These are phyloP conservation scores for Latheticus oryzae DNA, from an alignment of 2,888 invertebrate species.

Conservation along the genomic window DNA sequence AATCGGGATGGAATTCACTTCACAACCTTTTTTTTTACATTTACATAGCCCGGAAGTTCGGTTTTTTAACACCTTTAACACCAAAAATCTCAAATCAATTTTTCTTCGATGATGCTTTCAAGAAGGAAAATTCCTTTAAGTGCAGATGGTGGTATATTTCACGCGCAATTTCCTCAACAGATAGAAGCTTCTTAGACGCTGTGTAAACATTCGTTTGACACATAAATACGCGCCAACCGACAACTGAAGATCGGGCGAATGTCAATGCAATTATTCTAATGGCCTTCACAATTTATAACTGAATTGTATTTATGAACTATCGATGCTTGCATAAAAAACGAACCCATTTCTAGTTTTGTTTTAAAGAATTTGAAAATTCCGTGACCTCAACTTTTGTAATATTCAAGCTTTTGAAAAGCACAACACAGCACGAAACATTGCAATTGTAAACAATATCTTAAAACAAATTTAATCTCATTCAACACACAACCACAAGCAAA, in stretches of 20 bases:
- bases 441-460: slow-evolving; percentile 36
- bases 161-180: slow-evolving; percentile 41
- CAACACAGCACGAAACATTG: slow-evolving; percentile 33
- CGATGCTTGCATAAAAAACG: too few species aligned
- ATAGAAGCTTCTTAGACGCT: slow-evolving; percentile 34
- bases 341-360: too few species aligned
- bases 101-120: too few species aligned
- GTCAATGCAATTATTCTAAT: slow-evolving; percentile 36
- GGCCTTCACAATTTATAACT: too few species aligned
- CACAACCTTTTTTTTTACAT: too few species aligned
- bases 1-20: too few species aligned
- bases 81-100: not conserved
- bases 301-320: too few species aligned
- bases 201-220: slow-evolving; percentile 46
- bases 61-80: not conserved
- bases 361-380: too few species aligned
- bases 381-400: too few species aligned
- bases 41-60: too few species aligned
- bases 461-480: slow-evolving; percentile 37
- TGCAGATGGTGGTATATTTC: slow-evolving; percentile 44
- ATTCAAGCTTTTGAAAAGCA: slow-evolving; percentile 30
- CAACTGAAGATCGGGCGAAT: slow-evolving; percentile 15
- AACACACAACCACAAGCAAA: slow-evolving; percentile 32
- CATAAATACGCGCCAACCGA: slow-evolving; percentile 43
- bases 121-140: slow-evolving; percentile 1